Percentiles rank a stretch among this genome's conserved stretches.
phyloP scores from a whole-genome alignment of 1,140 invertebrate species.

The Brachionus calyciflorus region DNA sequence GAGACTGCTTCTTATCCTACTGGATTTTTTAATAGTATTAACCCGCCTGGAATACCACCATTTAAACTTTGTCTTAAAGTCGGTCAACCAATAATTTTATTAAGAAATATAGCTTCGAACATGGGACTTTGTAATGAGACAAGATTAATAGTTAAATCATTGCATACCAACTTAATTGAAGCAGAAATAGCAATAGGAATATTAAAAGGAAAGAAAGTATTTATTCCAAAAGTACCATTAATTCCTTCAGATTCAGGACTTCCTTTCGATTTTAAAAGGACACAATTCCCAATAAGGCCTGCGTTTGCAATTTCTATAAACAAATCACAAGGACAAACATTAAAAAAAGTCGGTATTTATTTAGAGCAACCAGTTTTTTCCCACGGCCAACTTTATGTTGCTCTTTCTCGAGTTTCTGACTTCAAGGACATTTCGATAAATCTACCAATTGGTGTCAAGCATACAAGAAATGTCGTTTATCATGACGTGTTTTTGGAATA shows the following conservation, averaged over 20 bases:
- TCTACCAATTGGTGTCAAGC: no score
- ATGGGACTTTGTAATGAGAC: constrained; percentile 58
- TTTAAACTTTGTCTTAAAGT: constrained; percentile 57
- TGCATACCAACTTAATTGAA: constrained; percentile 49
- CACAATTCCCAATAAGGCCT: constrained; percentile 63
- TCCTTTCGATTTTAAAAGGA: constrained; percentile 60
- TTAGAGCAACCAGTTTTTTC: constrained; percentile 48
- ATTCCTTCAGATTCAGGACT: constrained; percentile 49
- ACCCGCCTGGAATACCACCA: constrained; percentile 55
- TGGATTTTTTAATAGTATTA: constrained; percentile 57
- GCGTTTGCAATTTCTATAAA: constrained; percentile 53
- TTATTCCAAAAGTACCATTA: constrained; percentile 50
- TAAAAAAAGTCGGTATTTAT: constrained; percentile 50
- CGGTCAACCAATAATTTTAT: constrained; percentile 56
- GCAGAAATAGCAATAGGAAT: constrained; percentile 48
- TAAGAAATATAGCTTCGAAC: constrained; percentile 55
- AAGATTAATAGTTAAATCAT: constrained; percentile 51
- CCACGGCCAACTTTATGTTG: constrained; percentile 53
- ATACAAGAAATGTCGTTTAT: no score
- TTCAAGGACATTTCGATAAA: not conserved
- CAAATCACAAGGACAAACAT: constrained; percentile 52
- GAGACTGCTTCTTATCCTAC: constrained; percentile 50
- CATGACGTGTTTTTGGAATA: no score
- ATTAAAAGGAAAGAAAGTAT: constrained; percentile 48
- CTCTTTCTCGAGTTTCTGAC: constrained; percentile 48